phyloP scores from a whole-genome alignment of 2,113 vertebrate species.

The Rhynchomys soricoides region DNA sequence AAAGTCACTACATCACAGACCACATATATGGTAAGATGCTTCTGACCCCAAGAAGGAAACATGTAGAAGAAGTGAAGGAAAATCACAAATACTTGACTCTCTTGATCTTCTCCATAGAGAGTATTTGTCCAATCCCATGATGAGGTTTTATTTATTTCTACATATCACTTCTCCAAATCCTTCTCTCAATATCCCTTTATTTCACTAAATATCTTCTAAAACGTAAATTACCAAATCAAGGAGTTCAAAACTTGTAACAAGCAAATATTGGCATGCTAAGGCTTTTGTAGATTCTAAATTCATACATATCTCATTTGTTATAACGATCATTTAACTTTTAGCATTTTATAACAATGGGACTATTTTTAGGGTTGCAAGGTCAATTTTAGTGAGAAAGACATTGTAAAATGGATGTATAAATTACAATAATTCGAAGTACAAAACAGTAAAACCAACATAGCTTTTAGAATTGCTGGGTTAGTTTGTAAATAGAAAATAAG shows the following conservation, averaged over 20 bases:
- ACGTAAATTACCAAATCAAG: background rate
- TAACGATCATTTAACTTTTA: background rate
- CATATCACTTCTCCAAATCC: background rate
- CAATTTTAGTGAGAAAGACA: background rate
- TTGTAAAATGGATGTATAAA: background rate
- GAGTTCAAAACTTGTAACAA: background rate
- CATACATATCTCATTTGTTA: background rate
- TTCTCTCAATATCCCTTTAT: background rate
- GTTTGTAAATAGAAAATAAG: background rate
- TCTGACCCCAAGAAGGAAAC: background rate
- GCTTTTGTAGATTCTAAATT: background rate
- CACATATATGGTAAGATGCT: rapidly evolving
- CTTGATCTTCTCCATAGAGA: background rate
- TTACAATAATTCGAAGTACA: background rate
- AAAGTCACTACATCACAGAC: background rate
- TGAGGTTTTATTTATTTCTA: background rate
- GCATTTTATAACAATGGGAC: background rate
- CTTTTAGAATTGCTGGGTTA: background rate
- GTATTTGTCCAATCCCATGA: no score
- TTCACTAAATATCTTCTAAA: background rate
- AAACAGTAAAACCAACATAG: background rate
- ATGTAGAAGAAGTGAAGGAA: background rate
- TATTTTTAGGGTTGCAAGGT: background rate
- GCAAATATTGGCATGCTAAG: background rate
- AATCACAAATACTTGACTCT: background rate